phyloP scores from a whole-genome alignment of 2,113 vertebrate species.

The Leptobrachium ailaonicum region DNA sequence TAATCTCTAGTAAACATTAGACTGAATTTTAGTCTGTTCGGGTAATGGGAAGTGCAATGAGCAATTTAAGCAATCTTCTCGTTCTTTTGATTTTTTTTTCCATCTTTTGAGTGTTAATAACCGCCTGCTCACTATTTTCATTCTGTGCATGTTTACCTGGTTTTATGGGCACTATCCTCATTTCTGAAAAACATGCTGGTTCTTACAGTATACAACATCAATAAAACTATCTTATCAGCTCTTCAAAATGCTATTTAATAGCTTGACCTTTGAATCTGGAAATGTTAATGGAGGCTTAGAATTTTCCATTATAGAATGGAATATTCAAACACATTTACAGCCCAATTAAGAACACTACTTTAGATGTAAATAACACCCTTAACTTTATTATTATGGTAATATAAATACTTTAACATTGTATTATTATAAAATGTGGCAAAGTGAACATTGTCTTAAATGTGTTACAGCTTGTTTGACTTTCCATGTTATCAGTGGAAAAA shows the following conservation, averaged over 20 bases:
- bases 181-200: constrained; percentile 11
- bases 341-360: constrained; percentile 19
- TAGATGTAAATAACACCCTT: constrained; percentile 8
- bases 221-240: constrained; percentile 45
- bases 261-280: constrained; percentile 45
- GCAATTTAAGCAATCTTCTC: neutral
- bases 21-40: no score
- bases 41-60: no score
- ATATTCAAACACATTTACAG: constrained; percentile 39
- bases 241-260: constrained; percentile 37
- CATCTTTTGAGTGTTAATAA: constrained; percentile 22
- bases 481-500: neutral
- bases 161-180: constrained; percentile 20
- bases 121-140: neutral
- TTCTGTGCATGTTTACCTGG: constrained; percentile 19
- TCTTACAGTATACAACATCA: constrained; percentile 37
- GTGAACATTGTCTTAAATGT: neutral
- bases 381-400: constrained; percentile 5
- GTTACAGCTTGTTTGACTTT: neutral
- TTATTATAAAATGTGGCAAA: constrained; percentile 8
- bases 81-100: neutral
- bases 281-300: constrained; percentile 40
- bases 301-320: constrained; percentile 45
- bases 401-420: neutral
- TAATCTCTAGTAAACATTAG: neutral